These are phyloP conservation scores for Cyrtorhinus lividipennis DNA, from an alignment of 1,140 invertebrate species.

Conservation along the genomic window DNA sequence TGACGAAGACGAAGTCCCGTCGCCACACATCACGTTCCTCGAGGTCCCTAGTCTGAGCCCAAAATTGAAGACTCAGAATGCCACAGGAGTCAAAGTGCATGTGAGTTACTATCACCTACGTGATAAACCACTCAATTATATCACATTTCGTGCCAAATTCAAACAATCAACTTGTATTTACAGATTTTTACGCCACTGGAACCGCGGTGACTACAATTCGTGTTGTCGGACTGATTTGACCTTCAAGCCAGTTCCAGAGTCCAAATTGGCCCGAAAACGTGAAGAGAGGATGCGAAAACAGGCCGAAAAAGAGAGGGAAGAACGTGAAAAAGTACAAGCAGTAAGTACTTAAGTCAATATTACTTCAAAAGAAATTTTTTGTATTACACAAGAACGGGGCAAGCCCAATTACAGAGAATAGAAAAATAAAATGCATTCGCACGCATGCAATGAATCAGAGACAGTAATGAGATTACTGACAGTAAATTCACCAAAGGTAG, in stretches of 20 bases:
- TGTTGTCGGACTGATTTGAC: conserved; percentile 89
- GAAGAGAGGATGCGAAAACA: conserved; percentile 79
- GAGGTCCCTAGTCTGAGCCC: conserved; percentile 75
- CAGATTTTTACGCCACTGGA: conserved; percentile 85
- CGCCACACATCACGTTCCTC: conserved; percentile 53
- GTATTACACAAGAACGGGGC: too few species aligned
- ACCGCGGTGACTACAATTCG: conserved; percentile 88
- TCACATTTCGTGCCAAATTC: too few species aligned
- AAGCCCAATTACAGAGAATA: too few species aligned
- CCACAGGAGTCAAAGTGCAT: conserved; percentile 86
- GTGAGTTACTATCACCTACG: too few species aligned
- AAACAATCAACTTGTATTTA: too few species aligned
- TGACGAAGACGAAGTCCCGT: conserved; percentile 59
- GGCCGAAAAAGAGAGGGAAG: conserved; percentile 72
- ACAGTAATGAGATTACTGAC: too few species aligned
- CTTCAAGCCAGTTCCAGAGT: conserved; percentile 92
- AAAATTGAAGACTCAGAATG: conserved; percentile 87
- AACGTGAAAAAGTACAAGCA: conserved; percentile 52
- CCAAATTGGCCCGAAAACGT: conserved; percentile 76
- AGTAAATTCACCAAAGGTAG: too few species aligned
- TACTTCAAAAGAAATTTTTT: too few species aligned
- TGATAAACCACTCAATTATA: too few species aligned
- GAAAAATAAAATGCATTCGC: too few species aligned
- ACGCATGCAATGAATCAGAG: too few species aligned
- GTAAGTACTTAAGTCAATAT: conserved; percentile 21